Evolutionary conservation across 2,888 invertebrate species (phyloP).

Genomic region (Cetonia aurata): DNA sequence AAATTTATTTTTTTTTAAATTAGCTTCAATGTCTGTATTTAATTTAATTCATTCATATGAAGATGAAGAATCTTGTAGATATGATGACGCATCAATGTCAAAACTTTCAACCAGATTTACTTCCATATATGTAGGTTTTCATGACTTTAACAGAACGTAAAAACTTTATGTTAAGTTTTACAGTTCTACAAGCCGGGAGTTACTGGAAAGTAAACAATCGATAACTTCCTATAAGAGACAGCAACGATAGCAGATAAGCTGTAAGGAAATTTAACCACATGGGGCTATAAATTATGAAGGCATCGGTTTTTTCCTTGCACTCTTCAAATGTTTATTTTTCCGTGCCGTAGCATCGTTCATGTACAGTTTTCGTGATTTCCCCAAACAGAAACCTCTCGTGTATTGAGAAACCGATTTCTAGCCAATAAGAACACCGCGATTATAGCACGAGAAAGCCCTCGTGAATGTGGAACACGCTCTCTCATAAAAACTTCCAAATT

Average conservation of each 20-base stretch:
- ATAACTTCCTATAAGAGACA: background rate
- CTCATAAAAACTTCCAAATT: conserved; percentile 30
- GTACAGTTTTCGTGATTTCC: conserved; percentile 34
- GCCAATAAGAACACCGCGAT: conserved; percentile 35
- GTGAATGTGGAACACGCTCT: conserved; percentile 24
- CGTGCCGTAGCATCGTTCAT: conserved; percentile 25
- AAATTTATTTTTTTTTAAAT: too few species aligned
- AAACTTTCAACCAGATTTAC: too few species aligned
- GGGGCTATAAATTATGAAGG: conserved; percentile 19
- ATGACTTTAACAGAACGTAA: too few species aligned
- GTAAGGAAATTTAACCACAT: background rate
- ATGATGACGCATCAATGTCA: too few species aligned
- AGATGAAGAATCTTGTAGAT: too few species aligned
- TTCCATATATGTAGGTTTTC: too few species aligned
- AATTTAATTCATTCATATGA: too few species aligned
- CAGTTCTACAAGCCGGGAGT: too few species aligned
- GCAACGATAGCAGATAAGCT: background rate
- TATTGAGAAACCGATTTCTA: conserved; percentile 32
- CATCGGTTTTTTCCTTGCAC: conserved; percentile 9
- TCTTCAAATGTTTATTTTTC: conserved; percentile 25
- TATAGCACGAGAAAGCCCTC: conserved; percentile 25
- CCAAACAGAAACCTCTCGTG: conserved; percentile 28
- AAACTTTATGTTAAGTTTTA: too few species aligned
- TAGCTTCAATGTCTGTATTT: too few species aligned
- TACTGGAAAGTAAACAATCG: too few species aligned